Base-by-base conservation (phyloP, 1,140 invertebrate species). In the Gryon sp. region DNA sequence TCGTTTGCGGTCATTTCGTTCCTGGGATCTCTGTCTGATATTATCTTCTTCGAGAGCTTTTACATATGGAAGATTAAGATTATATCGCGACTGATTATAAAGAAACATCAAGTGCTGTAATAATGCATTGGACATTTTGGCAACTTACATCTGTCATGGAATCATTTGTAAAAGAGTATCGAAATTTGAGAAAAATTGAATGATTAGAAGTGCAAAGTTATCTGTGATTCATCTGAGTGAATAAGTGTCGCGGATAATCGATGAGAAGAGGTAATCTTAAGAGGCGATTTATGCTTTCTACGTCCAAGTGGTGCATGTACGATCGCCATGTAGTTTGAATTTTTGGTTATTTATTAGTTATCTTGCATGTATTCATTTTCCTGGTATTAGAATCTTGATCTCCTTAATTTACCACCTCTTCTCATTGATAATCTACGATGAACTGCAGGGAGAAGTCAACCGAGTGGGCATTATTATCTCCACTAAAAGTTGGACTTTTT, bases 401-500 rank as follows among this genome's bases (percentile, higher is more conserved):
- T 40, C 20, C 4, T 48, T 5, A 8, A 18, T 26, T 15, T 20
- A n/a, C 11, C 34, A 57, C 22, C 60, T 55, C 34, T 69, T 76
- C 28, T 70, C 22, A 50, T 43, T 28, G 26, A 65, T 55, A 26
- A 59, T 19, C 15, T 2, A 77, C 15, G 41, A 87, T 88, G 87
- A 78, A 87, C 66, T 62, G 18, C 16, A 81, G 83, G 11, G 86
- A 87, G 15, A 86, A 84, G 41, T 89, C 87, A 9, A 91, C 90
- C 8, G 90, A 92, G 63, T 90, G 89, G 89, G 91, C 91, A 4
- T 72, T 92, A 15, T 79, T 92, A n/a, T 91, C 91, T 74, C 91
- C 91, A 1, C 55, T 92, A 18, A 92, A 91, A 83, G 88, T 91
- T 0, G 90, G 91, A 0, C 79, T 92, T 1, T 91, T 92, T 69